These are phyloP conservation scores for Melanitta fusca DNA, from an alignment of 2,797 vertebrate species.

Conservation along the genomic window DNA sequence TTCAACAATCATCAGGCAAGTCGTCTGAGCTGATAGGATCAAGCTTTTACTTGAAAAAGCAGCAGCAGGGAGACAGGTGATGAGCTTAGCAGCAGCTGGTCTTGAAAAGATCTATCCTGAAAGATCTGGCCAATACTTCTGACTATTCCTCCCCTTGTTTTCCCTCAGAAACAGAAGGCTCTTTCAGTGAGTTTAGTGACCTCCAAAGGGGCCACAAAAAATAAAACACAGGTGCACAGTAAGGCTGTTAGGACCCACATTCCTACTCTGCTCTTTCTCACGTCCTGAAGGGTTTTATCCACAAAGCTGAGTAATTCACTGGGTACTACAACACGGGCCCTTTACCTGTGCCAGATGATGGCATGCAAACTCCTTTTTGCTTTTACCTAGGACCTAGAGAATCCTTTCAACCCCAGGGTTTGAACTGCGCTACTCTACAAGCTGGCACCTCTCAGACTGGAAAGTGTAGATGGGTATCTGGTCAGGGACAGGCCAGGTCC, in stretches of 20 bases:
- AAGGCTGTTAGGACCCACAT: not conserved
- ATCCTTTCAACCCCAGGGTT: not conserved
- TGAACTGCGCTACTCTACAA: not conserved
- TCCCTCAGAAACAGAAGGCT: not conserved
- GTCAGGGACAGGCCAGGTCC: not conserved
- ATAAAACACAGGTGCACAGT: not conserved
- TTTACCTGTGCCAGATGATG: not conserved
- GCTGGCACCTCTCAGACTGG: not conserved
- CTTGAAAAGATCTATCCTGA: not conserved
- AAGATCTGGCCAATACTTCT: not conserved
- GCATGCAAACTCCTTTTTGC: not conserved
- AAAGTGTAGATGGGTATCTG: not conserved
- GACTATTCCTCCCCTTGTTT: not conserved
- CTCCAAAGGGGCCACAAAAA: not conserved
- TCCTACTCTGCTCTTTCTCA: not conserved
- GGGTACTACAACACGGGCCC: not conserved
- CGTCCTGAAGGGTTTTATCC: not conserved
- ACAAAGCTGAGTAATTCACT: not conserved
- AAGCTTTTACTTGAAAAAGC: not conserved
- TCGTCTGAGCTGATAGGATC: not conserved
- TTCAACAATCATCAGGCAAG: not conserved
- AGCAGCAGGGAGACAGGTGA: not conserved
- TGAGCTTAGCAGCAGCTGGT: not conserved
- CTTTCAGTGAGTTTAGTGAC: not conserved
- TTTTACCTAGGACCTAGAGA: not conserved